Base-by-base conservation (phyloP, 2,797 vertebrate genomes). In the Danio jaintianensis region DNA sequence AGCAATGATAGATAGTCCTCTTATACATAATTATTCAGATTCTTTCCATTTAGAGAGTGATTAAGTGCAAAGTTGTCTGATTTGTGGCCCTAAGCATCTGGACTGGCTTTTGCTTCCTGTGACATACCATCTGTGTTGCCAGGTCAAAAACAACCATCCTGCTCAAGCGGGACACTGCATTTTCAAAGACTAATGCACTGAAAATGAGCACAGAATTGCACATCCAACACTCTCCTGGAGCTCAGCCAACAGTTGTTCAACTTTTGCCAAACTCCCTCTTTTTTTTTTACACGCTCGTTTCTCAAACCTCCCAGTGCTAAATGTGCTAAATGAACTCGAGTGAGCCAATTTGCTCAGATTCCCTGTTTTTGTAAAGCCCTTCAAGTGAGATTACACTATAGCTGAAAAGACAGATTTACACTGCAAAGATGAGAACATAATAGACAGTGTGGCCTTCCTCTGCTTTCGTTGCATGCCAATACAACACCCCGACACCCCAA, bases 331-430 rank as follows among this genome's bases (percentile, higher is more conserved):
- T 7, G 20, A n/a, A 81, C 66, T 66, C 56, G 50, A 36, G n/a
- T 42, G 81, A 82, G 79, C 74, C 78, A 78, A 84, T 86, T 89
- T 84, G 36, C 75, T 67, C 63, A 71, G 75, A 77, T 84, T 83
- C 79, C 63, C 47, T 75, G 82, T 82, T 86, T 86, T 87, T 83
- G 69, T 86, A 68, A 74, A 82, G 59, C 55, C 61, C 42, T 82
- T 83, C 61, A 74, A 55, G 36, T 82, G 64, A 82, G 82, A 83
- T 79, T 79, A 67, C 75, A 36, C 68, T 58, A 73, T 75, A 82
- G 74, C 48, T 70, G 70, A 75, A 64, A 42, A 18, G 66, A 69
- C 77, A 84, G 83, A 85, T 40, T 42, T 77, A 42, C 77, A 52
- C 75, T 63, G 45, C 61, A 75, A 85, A 69, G 62, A 20, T 50